Conservation (phyloP, 2,113 vertebrate genomes). For the Chrysemys picta region DNA sequence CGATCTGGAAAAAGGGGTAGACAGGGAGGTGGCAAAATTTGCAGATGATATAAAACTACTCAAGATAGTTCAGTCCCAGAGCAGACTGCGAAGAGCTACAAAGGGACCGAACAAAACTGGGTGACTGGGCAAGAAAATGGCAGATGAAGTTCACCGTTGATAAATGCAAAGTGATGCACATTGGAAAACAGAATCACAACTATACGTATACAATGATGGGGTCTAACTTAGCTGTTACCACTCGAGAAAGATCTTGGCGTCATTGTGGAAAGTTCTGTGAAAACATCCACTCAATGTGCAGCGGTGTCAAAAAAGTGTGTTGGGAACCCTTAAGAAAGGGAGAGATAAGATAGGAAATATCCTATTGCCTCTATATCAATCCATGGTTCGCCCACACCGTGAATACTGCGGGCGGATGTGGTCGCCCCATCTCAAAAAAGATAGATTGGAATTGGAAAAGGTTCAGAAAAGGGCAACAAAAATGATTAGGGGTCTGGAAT, state of each 20-base stretch:
- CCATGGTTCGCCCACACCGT: neutral
- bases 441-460: neutral
- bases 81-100: no score
- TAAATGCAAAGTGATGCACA: neutral
- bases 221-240: no score
- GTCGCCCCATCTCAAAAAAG: neutral
- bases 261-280: no score
- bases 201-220: no score
- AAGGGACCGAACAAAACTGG: no score
- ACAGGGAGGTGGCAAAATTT: neutral
- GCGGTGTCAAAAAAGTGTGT: no score
- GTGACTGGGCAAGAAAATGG: no score
- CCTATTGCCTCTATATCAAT: neutral
- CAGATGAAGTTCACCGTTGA: no score
- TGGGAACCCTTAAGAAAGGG: neutral
- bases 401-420: neutral
- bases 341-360: neutral
- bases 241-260: neutral
- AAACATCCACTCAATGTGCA: no score
- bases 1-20: neutral
- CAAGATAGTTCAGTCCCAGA: no score
- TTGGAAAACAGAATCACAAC: no score
- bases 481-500: neutral
- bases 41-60: no score
- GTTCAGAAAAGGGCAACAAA: neutral